Conservation (phyloP, 2,113 vertebrate species). For the Cavia aperea region DNA sequence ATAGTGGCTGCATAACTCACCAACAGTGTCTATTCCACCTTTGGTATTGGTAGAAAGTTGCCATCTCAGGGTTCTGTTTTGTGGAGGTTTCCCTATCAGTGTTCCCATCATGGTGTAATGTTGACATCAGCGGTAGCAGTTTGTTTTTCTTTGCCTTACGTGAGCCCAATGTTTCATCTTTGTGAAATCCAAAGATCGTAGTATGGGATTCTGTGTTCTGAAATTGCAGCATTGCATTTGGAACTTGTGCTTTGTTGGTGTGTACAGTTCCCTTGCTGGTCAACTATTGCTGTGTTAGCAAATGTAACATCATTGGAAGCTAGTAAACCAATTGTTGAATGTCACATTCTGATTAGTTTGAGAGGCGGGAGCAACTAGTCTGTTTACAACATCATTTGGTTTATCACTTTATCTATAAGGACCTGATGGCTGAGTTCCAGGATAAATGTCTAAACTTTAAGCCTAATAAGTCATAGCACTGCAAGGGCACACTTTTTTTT, state of each 20-base stretch:
- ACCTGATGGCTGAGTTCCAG: not conserved
- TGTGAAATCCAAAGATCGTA: not conserved
- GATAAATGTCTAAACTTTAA: not conserved
- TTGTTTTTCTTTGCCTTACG: not conserved
- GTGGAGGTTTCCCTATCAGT: no score
- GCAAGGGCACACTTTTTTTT: no score
- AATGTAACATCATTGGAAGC: not conserved
- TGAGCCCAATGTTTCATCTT: not conserved
- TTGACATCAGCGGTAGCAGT: not conserved
- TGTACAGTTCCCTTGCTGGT: not conserved
- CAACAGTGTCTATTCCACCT: no score
- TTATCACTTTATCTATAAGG: not conserved
- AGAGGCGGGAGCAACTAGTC: not conserved
- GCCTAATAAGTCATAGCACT: not conserved
- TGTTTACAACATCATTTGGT: not conserved
- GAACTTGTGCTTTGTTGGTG: not conserved
- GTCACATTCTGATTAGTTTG: not conserved
- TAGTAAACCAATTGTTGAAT: not conserved
- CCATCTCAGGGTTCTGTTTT: no score
- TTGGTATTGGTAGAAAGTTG: no score
- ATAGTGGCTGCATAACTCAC: no score
- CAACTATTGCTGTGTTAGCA: not conserved
- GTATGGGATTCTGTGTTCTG: not conserved
- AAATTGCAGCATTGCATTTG: not conserved
- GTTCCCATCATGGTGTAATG: not conserved